Evolutionary conservation across 2,888 invertebrate genomes (phyloP).

Genomic region (Eledone cirrhosa): DNA sequence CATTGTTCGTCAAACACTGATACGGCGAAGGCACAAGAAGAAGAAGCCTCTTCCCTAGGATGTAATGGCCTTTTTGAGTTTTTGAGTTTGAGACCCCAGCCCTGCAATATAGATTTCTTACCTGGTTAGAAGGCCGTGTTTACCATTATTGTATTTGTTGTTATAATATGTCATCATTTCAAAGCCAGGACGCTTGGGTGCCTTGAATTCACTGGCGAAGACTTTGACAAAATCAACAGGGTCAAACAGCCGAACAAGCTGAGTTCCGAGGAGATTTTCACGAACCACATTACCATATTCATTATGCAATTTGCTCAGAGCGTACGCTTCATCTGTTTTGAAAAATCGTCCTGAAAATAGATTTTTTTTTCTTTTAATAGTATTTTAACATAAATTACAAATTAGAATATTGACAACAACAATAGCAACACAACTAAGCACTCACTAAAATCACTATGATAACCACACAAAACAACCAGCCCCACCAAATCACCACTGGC

Average conservation of each 20-base stretch:
- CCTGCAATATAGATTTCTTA: slow-evolving; percentile 12
- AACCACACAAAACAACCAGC: no score
- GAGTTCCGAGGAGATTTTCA: slow-evolving; percentile 32
- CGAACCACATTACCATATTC: slow-evolving; percentile 34
- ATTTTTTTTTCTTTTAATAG: no score
- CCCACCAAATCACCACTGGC: no score
- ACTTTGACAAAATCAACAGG: slow-evolving; percentile 33
- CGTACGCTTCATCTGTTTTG: slow-evolving; percentile 31
- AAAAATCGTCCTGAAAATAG: slow-evolving; percentile 32
- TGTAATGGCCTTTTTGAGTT: not conserved
- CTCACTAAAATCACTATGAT: no score
- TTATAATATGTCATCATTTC: slow-evolving; percentile 34
- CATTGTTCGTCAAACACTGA: not conserved
- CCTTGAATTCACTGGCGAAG: slow-evolving; percentile 31
- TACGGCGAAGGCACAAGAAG: not conserved
- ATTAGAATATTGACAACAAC: no score
- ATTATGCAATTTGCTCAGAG: slow-evolving; percentile 22
- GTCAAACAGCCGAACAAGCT: slow-evolving; percentile 30
- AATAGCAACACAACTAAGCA: no score
- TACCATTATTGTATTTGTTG: slow-evolving; percentile 32
- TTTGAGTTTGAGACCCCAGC: not conserved
- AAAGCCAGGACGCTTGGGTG: slow-evolving; percentile 32
- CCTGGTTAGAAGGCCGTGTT: slow-evolving; percentile 34
- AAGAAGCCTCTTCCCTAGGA: not conserved
- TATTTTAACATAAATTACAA: no score